Conservation (phyloP, 2,113 vertebrate genomes). For the Pao palembangensis region DNA sequence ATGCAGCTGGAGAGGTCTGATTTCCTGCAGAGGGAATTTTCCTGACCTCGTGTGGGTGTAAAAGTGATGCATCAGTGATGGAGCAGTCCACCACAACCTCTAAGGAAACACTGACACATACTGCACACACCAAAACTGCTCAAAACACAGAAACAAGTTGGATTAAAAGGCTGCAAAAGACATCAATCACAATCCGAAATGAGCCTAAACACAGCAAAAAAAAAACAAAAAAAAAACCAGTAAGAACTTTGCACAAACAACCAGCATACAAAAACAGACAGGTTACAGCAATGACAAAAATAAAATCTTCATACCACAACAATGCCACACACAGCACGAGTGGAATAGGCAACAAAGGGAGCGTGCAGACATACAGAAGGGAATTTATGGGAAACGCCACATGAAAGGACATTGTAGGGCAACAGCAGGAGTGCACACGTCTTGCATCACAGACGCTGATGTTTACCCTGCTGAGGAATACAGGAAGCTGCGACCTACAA, state of each 20-base stretch:
- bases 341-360: constrained; percentile 25
- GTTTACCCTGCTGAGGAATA: constrained; percentile 37
- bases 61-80: constrained; percentile 55
- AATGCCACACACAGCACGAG: constrained; percentile 28
- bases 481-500: constrained; percentile 48
- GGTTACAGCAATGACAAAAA: constrained; percentile 46
- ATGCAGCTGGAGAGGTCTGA: constrained; percentile 65
- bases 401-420: constrained; percentile 36
- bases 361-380: constrained; percentile 37
- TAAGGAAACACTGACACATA: constrained; percentile 31
- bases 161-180: constrained; percentile 21
- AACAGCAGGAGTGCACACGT: constrained; percentile 27
- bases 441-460: constrained; percentile 29
- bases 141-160: constrained; percentile 15
- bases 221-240: background rate
- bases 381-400: constrained; percentile 44
- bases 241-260: constrained; percentile 1
- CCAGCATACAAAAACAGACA: constrained; percentile 12
- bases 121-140: background rate
- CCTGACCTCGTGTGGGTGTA: constrained; percentile 64
- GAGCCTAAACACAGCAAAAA: constrained; percentile 19
- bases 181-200: constrained; percentile 17
- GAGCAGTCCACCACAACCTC: constrained; percentile 48
- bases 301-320: constrained; percentile 26
- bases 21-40: constrained; percentile 65